Conservation (phyloP, 2,888 invertebrate species). For the Hemithea aestivaria region DNA sequence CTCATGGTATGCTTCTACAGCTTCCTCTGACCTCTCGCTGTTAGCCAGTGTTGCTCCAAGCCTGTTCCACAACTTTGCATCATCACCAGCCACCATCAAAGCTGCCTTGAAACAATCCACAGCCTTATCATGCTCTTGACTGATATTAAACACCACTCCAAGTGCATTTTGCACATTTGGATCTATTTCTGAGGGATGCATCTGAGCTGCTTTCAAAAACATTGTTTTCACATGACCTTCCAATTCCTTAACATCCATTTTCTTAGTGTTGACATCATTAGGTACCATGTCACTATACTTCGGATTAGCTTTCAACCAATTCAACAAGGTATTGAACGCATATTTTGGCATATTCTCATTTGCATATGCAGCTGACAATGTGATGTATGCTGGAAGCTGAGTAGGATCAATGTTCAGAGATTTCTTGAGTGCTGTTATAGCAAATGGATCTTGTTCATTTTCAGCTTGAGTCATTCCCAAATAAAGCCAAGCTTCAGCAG, state of each 20-base stretch:
- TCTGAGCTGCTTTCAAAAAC: constrained; percentile 88
- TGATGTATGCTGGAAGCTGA: constrained; percentile 91
- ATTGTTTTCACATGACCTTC: constrained; percentile 84
- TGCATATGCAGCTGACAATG: constrained; percentile 95
- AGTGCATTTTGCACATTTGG: constrained; percentile 95
- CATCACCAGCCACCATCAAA: constrained; percentile 86
- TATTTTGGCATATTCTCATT: constrained; percentile 96
- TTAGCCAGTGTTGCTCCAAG: constrained; percentile 98
- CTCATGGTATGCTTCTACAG: constrained; percentile 96
- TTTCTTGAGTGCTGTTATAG: constrained; percentile 94
- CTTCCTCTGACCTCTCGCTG: constrained; percentile 95
- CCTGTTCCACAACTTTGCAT: constrained; percentile 97
- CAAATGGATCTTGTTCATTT: constrained; percentile 97
- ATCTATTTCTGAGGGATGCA: constrained; percentile 87
- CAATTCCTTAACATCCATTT: constrained; percentile 65
- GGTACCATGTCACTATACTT: constrained; percentile 88
- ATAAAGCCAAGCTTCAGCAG: constrained; percentile 91
- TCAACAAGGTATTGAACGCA: constrained; percentile 89
- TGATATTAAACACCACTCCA: constrained; percentile 96
- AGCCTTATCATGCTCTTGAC: constrained; percentile 96
- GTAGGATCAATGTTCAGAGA: constrained; percentile 88
- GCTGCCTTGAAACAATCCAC: constrained; percentile 97
- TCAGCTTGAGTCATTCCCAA: constrained; percentile 96
- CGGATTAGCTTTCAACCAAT: constrained; percentile 88
- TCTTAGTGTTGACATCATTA: constrained; percentile 64